These are phyloP conservation scores for Strigamia transsilvanica DNA, from an alignment of 2,888 invertebrate species.

Conservation along the genomic window DNA sequence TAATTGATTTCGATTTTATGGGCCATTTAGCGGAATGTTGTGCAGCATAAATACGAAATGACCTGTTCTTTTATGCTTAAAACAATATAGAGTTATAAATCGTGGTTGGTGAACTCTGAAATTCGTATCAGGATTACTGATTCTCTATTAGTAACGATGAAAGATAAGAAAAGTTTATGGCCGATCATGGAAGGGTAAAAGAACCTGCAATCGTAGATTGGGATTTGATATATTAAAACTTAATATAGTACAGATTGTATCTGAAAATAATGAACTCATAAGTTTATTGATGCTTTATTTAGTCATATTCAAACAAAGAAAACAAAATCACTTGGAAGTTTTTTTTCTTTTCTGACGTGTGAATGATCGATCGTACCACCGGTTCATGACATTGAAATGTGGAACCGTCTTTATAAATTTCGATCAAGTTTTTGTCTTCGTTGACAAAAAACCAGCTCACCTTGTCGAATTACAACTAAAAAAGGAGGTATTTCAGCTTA, in stretches of 20 bases:
- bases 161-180: constrained; percentile 29
- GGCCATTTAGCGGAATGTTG: not conserved
- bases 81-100: constrained; percentile 5
- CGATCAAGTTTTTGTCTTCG: not conserved
- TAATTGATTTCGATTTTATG: no score
- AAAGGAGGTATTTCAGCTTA: not conserved
- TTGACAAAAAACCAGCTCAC: constrained; percentile 12
- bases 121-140: not conserved
- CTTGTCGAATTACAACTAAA: not conserved
- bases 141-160: constrained; percentile 11
- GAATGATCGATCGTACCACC: not conserved
- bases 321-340: not conserved
- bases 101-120: constrained; percentile 4
- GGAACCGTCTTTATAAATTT: not conserved
- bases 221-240: constrained; percentile 2
- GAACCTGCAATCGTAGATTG: not conserved
- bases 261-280: not conserved
- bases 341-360: not conserved
- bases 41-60: not conserved
- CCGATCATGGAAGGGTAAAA: constrained; percentile 17
- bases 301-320: not conserved
- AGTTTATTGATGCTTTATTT: not conserved
- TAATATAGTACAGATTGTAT: constrained; percentile 24
- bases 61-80: not conserved
- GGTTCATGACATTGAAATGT: constrained; percentile 22